Base-by-base conservation (phyloP, 2,797 vertebrate genomes). In the Ptychobarbus kaznakovi region DNA sequence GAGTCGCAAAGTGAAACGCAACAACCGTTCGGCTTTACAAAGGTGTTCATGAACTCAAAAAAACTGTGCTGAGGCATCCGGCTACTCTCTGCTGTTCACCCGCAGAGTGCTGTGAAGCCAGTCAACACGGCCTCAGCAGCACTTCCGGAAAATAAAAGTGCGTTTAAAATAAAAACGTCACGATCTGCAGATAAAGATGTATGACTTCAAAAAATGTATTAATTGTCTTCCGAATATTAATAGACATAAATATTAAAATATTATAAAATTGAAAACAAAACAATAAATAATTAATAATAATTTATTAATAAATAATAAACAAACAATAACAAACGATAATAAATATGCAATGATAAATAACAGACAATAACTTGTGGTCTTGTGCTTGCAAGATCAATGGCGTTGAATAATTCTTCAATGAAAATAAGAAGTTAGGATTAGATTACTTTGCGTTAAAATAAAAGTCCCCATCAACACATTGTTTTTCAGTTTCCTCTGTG, bases 101-200 rank as follows among this genome's bases (percentile, higher is more conserved):
- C 68, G 68, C 77, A 85, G 69, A 80, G 84, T 10, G 49, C 18
- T 3, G 69, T 73, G 69, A 85, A 80, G 32, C 8, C 77, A 46
- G 84, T 42, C 68, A 25, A 42, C 4, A 3, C 28, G 22, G 0
- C 28, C 18, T 13, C 56, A 1, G 32, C n/a, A 6, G 32, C n/a
- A 66, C 16, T 80, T 85, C 84, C 84, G 20, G 56, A 80, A 85
- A 51, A 85, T 80, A 85, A 85, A 80, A 74, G 84, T 80, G 77
- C 44, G 3, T 4, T 65, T n/a, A 6, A 38, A 69, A 53, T n/a
- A 49, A 32, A 20, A 65, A 15, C n/a, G 13, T 32, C 18, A 80
- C 42, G 40, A 7, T 35, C 16, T 32, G 38, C 20, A 18, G 32
- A 51, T n/a, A 4, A 69, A 12, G 42, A 32, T 32, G 1, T 7